A percentile compares a stretch with the other conserved stretches of the same genome.
Conservation (phyloP, 2,888 invertebrate species). For the Lochmaea capreae region DNA sequence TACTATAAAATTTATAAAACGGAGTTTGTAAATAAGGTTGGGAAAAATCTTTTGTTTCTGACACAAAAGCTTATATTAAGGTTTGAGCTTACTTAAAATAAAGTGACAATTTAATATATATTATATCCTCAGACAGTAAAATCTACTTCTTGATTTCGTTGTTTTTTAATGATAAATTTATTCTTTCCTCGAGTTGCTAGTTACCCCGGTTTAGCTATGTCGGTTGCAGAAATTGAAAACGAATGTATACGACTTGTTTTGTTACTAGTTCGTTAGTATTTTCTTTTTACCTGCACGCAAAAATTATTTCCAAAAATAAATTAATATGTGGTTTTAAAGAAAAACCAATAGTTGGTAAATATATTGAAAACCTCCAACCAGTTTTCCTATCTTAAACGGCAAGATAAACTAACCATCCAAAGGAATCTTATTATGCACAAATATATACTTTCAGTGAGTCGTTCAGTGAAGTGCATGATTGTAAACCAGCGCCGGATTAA, state of each 20-base stretch:
- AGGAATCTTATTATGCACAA: too few species aligned
- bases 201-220: neutral
- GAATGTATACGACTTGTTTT: neutral
- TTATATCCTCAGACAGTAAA: slow-evolving; percentile 37
- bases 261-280: neutral
- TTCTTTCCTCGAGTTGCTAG: slow-evolving; percentile 18
- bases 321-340: neutral
- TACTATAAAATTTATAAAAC: slow-evolving; percentile 37
- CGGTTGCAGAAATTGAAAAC: neutral
- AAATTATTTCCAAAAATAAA: neutral
- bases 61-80: slow-evolving; percentile 41
- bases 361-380: too few species aligned
- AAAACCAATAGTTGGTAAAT: too few species aligned
- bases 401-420: too few species aligned
- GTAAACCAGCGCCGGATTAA: too few species aligned
- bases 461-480: too few species aligned
- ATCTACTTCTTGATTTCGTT: slow-evolving; percentile 31
- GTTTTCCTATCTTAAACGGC: too few species aligned
- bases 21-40: slow-evolving; percentile 40
- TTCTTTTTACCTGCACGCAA: neutral
- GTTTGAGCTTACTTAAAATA: slow-evolving; percentile 43
- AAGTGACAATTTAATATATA: slow-evolving; percentile 44
- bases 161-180: slow-evolving; percentile 40
- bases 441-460: too few species aligned
- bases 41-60: slow-evolving; percentile 38